These are phyloP conservation scores for Leptobrachium ailaonicum DNA, from an alignment of 2,113 vertebrate species.

Conservation along the genomic window DNA sequence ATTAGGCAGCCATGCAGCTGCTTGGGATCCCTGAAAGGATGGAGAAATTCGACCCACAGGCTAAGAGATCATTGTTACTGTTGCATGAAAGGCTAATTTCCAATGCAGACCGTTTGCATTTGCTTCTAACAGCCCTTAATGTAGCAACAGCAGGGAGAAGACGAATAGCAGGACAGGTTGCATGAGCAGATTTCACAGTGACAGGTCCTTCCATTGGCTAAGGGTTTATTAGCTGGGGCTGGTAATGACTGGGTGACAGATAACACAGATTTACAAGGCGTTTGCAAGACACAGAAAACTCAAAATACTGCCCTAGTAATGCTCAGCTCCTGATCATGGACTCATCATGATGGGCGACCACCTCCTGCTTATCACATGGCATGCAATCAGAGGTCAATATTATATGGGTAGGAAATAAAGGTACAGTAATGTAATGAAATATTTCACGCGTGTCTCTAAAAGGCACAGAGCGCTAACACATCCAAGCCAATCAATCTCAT, in stretches of 20 bases:
- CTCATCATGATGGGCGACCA: too few species aligned
- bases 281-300: background rate
- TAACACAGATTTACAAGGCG: constrained; percentile 19
- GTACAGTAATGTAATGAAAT: too few species aligned
- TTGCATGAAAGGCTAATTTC: constrained; percentile 2
- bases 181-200: constrained; percentile 3
- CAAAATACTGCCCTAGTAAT: background rate
- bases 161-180: constrained; percentile 11
- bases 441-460: too few species aligned
- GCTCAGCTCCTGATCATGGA: background rate
- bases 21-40: background rate
- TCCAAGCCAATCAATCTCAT: too few species aligned
- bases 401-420: too few species aligned
- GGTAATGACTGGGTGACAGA: constrained; percentile 2
- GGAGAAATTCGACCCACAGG: background rate
- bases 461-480: too few species aligned
- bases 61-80: background rate
- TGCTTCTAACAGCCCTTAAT: constrained; percentile 19
- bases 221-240: constrained; percentile 32
- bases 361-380: too few species aligned
- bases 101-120: constrained; percentile 8
- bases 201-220: constrained; percentile 27
- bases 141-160: constrained; percentile 29
- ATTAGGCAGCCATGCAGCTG: background rate
- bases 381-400: too few species aligned